A percentile compares a stretch with the other conserved stretches of the same genome.
Evolutionary conservation across 1,140 invertebrate species (phyloP).

Genomic region (Hormaphis cornu): DNA sequence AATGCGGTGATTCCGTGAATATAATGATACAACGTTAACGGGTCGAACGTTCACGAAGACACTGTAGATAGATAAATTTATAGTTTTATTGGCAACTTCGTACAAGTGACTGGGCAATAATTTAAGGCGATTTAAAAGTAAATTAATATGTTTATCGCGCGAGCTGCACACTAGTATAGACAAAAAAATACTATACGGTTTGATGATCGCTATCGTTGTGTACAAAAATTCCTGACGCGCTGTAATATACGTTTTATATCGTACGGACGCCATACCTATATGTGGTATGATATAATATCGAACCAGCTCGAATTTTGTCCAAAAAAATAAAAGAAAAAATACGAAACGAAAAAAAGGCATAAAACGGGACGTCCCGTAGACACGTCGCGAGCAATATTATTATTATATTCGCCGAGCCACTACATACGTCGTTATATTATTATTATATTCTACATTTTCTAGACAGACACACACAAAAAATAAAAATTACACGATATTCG

Average conservation of each 20-base stretch:
- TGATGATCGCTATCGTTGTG: neutral
- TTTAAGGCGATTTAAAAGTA: neutral
- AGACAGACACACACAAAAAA: too few species aligned
- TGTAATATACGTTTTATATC: too few species aligned
- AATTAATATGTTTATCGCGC: neutral
- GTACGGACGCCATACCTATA: neutral
- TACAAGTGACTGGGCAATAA: neutral
- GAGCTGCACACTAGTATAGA: neutral
- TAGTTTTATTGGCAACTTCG: neutral
- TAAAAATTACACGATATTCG: neutral
- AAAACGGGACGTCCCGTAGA: slow-evolving; percentile 6
- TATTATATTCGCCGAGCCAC: slow-evolving; percentile 3
- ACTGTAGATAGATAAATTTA: neutral
- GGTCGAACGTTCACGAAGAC: neutral
- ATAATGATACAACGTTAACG: too few species aligned
- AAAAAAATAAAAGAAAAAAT: neutral
- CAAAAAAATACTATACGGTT: too few species aligned
- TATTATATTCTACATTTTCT: too few species aligned
- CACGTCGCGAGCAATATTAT: too few species aligned
- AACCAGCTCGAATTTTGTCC: neutral
- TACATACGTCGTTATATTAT: too few species aligned
- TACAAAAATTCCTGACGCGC: too few species aligned
- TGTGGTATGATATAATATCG: neutral
- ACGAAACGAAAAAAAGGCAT: neutral
- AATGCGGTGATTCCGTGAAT: too few species aligned